Evolutionary conservation across 2,888 invertebrate species (phyloP).

Genomic region (Protula sp.): DNA sequence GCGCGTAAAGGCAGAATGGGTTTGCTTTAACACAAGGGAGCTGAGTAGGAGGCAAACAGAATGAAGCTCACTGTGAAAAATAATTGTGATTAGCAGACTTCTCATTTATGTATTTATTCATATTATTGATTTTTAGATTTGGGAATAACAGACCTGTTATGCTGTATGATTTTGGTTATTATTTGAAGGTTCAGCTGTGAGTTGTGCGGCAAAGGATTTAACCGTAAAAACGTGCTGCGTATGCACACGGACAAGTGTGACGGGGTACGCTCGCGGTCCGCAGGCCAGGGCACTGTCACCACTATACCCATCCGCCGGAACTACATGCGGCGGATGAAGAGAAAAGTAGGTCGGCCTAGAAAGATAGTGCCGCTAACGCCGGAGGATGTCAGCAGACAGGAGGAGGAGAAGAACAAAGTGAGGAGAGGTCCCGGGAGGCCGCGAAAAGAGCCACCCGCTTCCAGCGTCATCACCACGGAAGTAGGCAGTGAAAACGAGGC

Average conservation of each 20-base stretch:
- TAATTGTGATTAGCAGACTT: too few relatives aligned
- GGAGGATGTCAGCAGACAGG: conserved; percentile 18
- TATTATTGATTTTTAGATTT: too few relatives aligned
- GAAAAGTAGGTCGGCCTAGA: conserved; percentile 22
- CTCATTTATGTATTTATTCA: too few relatives aligned
- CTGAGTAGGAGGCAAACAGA: too few relatives aligned
- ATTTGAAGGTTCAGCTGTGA: not conserved
- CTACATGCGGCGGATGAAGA: not conserved
- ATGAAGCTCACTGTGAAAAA: too few relatives aligned
- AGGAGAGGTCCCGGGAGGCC: not conserved
- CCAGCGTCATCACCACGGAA: not conserved
- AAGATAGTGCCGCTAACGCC: conserved; percentile 30
- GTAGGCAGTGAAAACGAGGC: not conserved
- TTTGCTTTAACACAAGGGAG: too few relatives aligned
- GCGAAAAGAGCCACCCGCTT: not conserved
- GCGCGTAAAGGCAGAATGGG: too few relatives aligned
- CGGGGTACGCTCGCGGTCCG: not conserved
- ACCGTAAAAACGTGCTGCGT: not conserved
- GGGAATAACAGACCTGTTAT: too few relatives aligned
- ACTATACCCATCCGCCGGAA: not conserved
- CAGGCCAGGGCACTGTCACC: not conserved
- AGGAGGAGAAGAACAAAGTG: conserved; percentile 2
- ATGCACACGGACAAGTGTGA: not conserved
- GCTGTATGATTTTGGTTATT: not conserved
- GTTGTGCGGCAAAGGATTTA: not conserved